Conservation (phyloP, 2,113 vertebrate species). For the Ceyx melanurus region DNA sequence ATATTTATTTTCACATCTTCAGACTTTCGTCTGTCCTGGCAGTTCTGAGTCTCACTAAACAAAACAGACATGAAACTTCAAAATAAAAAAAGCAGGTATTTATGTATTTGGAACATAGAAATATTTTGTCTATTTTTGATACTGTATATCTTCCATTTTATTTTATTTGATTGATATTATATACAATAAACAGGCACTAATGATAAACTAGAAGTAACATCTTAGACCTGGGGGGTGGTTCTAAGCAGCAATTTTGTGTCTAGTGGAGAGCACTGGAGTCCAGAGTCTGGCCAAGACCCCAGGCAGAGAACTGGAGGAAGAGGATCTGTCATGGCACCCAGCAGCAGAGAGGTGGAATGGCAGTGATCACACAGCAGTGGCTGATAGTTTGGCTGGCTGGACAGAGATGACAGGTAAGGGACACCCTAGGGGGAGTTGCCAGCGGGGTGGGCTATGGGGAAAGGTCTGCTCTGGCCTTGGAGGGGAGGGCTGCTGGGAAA, state of each 20-base stretch:
- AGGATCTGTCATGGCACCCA: not conserved
- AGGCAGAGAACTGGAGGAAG: not conserved
- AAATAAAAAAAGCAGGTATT: not conserved
- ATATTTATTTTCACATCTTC: not conserved
- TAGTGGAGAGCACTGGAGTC: not conserved
- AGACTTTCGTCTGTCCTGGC: not conserved
- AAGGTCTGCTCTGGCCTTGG: not conserved
- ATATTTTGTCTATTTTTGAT: slow-evolving; percentile 1
- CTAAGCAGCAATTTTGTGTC: not conserved
- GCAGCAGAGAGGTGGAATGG: not conserved
- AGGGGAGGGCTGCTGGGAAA: not conserved
- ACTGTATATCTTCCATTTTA: not conserved
- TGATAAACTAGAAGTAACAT: not conserved
- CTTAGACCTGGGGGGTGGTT: not conserved
- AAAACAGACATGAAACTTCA: not conserved
- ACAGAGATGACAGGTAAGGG: not conserved
- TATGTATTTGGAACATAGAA: not conserved
- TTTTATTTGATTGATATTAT: slow-evolving; percentile 5
- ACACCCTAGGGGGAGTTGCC: not conserved
- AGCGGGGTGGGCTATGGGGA: not conserved
- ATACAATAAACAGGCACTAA: slow-evolving; percentile 60
- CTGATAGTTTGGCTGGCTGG: not conserved
- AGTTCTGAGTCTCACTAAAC: not conserved
- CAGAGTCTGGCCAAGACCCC: not conserved
- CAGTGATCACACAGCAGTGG: fast-evolving